Evolutionary conservation across 1,140 invertebrate genomes (phyloP).

Genomic region (Ostrea denselamellosa): DNA sequence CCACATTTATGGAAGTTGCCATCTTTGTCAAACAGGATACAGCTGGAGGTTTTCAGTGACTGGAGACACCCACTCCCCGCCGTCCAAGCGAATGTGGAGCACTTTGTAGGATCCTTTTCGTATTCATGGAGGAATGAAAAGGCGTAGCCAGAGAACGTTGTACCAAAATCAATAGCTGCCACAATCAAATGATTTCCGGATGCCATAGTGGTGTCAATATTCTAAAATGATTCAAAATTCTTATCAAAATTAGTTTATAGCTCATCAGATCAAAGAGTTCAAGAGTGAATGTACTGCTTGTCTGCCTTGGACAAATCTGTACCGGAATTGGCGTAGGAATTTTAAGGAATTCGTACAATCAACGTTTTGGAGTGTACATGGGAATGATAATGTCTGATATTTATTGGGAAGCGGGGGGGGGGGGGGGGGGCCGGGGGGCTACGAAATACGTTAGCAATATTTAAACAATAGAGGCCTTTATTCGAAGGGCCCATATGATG

Average conservation of each 20-base stretch:
- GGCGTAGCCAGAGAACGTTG: conserved; percentile 47
- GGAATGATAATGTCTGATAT: too few relatives aligned
- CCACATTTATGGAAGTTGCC: conserved; percentile 47
- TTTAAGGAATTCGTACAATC: too few relatives aligned
- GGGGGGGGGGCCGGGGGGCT: too few relatives aligned
- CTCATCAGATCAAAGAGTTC: not conserved
- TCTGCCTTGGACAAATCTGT: too few relatives aligned
- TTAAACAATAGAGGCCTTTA: too few relatives aligned
- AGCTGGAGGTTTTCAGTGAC: conserved; percentile 44
- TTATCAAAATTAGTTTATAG: not conserved
- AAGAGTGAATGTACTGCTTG: too few relatives aligned
- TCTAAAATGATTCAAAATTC: not conserved
- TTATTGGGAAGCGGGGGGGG: too few relatives aligned
- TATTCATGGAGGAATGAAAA: conserved; percentile 44
- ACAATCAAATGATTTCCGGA: not conserved
- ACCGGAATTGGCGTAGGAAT: too few relatives aligned
- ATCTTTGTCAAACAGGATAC: conserved; percentile 40
- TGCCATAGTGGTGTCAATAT: not conserved
- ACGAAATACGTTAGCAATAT: too few relatives aligned
- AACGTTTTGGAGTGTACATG: too few relatives aligned
- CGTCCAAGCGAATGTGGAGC: conserved; percentile 8
- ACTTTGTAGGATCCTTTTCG: conserved; percentile 34
- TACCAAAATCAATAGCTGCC: conserved; percentile 48
- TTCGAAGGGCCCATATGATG: too few relatives aligned
- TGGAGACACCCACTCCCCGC: not conserved